Base-by-base conservation (phyloP, 1,140 invertebrate genomes). In the Conus betulinus region DNA sequence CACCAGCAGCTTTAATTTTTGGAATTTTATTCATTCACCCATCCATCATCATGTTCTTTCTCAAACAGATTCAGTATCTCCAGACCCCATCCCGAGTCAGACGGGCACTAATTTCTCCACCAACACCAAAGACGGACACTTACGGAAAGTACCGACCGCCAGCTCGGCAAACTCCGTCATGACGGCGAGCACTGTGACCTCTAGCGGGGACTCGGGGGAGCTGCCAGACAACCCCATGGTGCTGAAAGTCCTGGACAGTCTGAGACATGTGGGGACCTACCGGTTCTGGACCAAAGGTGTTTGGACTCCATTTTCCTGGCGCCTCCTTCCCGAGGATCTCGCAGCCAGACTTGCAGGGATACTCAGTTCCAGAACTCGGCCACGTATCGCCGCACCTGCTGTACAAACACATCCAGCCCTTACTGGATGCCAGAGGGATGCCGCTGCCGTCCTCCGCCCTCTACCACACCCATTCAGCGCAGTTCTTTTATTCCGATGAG, bases 361-460 rank as follows among this genome's bases (percentile, higher is more conserved):
- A 78, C 17, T 3, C 85, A 87, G 85, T 76, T 87, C 67, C 85
- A 87, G 85, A 74, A 87, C 85, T 76, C 85, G 67, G 71, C 85
- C 51, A 57, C 85, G 6, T 87, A 87, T 51, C 71, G 85, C 17
- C 85, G 85, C 71, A 87, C 85, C 23, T 87, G 71, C 74, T 87
- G 71, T 87, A 87, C 74, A 87, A 87, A 23, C 85, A 87, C 71
- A 87, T 87, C 85, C 85, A 87, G 39, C 85, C 85, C 52, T 57
- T 87, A 3, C 51, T 87, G 85, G 85, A 87, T 74, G 5, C 71
- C 51, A 71, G 74, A 6, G 53, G 71, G 6, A 67, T 87, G 71
- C 71, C 85, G 15, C 85, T 76, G 71, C 52, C 71, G 15, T 78
- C 74, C 23, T 76, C 85, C 6, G 15, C 85, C 17, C 71, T 87